These are phyloP conservation scores for Bungarus multicinctus DNA, from an alignment of 2,113 vertebrate genomes.

Conservation along the genomic window DNA sequence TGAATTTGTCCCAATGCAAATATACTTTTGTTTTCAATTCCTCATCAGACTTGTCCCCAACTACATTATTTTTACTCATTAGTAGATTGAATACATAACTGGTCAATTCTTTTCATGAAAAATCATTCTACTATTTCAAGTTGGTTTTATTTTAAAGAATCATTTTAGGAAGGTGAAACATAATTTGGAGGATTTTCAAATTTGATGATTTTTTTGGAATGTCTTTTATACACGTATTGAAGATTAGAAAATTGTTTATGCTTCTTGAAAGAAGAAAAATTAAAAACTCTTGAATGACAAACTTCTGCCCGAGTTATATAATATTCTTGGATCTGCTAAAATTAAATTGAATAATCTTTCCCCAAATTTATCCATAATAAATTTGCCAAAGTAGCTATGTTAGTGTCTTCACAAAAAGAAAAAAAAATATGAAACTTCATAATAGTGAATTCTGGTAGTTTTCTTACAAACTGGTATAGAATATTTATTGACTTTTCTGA, in stretches of 20 bases:
- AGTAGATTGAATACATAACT: background rate
- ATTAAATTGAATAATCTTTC: background rate
- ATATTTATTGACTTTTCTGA: background rate
- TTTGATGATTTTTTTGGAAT: background rate
- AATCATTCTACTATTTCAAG: background rate
- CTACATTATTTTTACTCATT: background rate
- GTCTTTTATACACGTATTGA: background rate
- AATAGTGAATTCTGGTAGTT: background rate
- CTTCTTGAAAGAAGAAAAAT: background rate
- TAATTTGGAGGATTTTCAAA: background rate
- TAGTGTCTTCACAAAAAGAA: background rate
- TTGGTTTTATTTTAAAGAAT: background rate
- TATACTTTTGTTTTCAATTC: background rate
- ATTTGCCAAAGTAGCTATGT: background rate
- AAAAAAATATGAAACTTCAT: background rate
- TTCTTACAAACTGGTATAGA: background rate
- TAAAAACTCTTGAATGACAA: background rate
- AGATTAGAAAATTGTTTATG: background rate
- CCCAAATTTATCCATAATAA: background rate
- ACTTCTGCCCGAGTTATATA: background rate
- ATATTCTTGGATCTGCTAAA: background rate
- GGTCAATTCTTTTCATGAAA: background rate
- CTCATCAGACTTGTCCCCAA: background rate
- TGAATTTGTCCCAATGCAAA: background rate
- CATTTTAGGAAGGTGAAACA: background rate